Base-by-base conservation (phyloP, 2,888 invertebrate genomes). In the Amiota communis region DNA sequence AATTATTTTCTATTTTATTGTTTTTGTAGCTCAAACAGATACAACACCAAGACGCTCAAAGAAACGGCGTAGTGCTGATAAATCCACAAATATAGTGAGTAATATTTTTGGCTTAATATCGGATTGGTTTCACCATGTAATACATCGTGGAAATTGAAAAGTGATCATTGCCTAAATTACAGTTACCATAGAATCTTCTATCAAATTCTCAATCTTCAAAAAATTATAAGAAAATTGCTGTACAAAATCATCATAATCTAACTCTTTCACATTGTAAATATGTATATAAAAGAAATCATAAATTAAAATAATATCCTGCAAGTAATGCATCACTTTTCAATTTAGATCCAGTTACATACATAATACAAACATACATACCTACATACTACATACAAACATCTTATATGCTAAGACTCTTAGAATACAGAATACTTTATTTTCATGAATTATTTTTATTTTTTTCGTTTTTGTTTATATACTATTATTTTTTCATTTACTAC, bases 11-110 rank as follows among this genome's bases (percentile, higher is more conserved):
- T 63, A 17, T 6, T 36, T 36, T 49, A 10, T 65, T n/a, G 23
- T 23, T 69, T 20, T 75, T 77, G n/a, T 78, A 88, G 87, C 84
- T 69, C 87, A 89, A 78, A 78, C 81, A 15, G 91, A 91, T 76
- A 36, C 8, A 36, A 88, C 90, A 12, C 89, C 90, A 36, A 88
- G 90, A 73, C 89, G 90, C 63, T 91, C 92, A 59, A 90, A 93
- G 80, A 93, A 93, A 82, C 90, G 93, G 75, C 91, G 93, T 74
- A 93, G 92, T 77, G 90, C 91, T 17, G 93, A 93, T 80, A 93
- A 92, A 87, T 91, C 92, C 72, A 90, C 91, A 57, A 92, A 91
- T 83, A 92, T 93, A 90, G 93, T 93, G 91, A 93, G 92, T 91
- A 89, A 81, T 77, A 81, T 81, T 80, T 81, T 79, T 75, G 72